phyloP scores from a whole-genome alignment of 1,140 invertebrate genomes.

The Aphaenogaster floridana region DNA sequence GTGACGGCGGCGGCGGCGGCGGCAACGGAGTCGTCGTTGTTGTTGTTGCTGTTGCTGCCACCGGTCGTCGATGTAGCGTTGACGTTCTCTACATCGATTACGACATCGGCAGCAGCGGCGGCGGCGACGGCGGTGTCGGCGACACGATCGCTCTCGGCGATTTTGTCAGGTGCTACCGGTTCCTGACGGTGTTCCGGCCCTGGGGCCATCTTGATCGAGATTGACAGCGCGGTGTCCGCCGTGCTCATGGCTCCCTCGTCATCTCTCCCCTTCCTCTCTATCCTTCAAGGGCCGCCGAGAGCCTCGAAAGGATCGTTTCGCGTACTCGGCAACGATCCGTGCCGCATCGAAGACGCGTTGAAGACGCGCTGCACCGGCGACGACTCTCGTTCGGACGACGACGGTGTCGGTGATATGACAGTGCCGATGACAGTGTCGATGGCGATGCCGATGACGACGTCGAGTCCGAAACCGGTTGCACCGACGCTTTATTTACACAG shows the following conservation, averaged over 20 bases:
- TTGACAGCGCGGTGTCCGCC: conserved; percentile 79
- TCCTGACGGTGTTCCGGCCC: conserved; percentile 91
- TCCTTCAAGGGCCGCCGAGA: conserved; percentile 37
- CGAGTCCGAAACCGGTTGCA: neutral
- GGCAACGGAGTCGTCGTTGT: neutral
- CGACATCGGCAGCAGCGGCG: conserved; percentile 22
- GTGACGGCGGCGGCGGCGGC: neutral
- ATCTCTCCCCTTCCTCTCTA: conserved; percentile 43
- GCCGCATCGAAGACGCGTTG: conserved; percentile 33
- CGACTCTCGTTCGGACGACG: neutral
- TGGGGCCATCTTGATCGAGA: conserved; percentile 90
- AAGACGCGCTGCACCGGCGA: neutral
- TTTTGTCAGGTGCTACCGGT: conserved; percentile 90
- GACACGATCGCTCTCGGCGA: conserved; percentile 80
- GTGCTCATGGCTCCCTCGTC: conserved; percentile 75
- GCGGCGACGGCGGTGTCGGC: conserved; percentile 11
- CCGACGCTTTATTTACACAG: neutral
- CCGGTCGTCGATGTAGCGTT: neutral
- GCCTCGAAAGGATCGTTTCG: neutral
- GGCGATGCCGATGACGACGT: neutral
- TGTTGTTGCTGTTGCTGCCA: neutral
- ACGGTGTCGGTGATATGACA: neutral
- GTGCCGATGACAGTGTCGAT: neutral
- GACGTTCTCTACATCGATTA: conserved; percentile 43
- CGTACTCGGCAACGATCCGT: conserved; percentile 9